Base-by-base conservation (phyloP, 2,888 invertebrate species). In the Drosophila diplacantha region DNA sequence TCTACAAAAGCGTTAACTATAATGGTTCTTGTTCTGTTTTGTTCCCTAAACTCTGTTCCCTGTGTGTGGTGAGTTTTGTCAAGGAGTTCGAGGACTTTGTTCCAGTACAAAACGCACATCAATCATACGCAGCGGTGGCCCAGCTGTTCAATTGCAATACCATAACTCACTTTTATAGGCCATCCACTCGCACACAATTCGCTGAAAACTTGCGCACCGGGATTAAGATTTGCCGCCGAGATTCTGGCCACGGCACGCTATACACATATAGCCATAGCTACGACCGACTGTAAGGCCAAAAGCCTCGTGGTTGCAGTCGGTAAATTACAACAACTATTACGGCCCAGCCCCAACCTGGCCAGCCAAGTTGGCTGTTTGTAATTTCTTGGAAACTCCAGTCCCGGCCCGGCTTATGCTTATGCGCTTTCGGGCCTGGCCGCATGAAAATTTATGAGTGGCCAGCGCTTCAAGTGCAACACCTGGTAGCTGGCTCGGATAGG, bases 261-360 rank as follows among this genome's bases (percentile, higher is more conserved):
- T 29, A 29, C 11, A 11, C 11, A 29, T 47, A 67, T 66, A 14
- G 16, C 34, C 22, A 39, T 6, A 18, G 12, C 35, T 26, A 9
- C 37, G 18, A 34, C 14, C 14, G 24, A 18, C 12, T 8, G 39
- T 24, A 24, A n/a, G 20, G 32, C 44, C 18, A 52, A 29, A 58
- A 47, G 69, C 47, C 69, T 59, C 53, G 52, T 55, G 59, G 51
- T 64, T 65, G 69, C 71, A 78, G 81, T 79, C 78, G 73, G 73
- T 83, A 81, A 82, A 84, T 83, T 81, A 84, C 84, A 82, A 81
- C 84, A 82, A 84, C 82, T 81, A 83, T 84, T 84, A 82, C 82
- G 75, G 58, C 58, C 58, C 67, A 72, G 35, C 61, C 47, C 70
- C 38, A 49, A 16, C 29, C 6, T 24, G 12, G 31, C 51, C 39